phyloP scores from a whole-genome alignment of 2,888 invertebrate species.

The Mystacides longicornis region DNA sequence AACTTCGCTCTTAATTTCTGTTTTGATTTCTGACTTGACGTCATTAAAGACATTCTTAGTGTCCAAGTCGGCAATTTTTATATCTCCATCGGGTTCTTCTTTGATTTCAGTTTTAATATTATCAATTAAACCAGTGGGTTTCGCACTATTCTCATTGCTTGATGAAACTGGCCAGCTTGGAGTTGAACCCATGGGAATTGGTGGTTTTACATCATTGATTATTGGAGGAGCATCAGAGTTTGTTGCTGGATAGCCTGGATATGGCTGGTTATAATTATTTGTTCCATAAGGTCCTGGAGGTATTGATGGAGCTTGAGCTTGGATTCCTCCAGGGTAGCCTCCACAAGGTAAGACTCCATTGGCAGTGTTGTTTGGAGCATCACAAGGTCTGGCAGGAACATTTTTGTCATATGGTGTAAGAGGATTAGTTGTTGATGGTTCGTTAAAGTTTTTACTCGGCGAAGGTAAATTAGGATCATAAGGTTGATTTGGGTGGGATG shows the following conservation, averaged over 20 bases:
- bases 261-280: constrained; percentile 30
- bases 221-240: constrained; percentile 28
- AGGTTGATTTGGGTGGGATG: background rate
- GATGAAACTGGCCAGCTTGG: constrained; percentile 32
- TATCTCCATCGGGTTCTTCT: constrained; percentile 48
- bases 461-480: background rate
- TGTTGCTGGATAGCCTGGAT: constrained; percentile 34
- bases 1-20: constrained; percentile 13
- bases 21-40: constrained; percentile 18
- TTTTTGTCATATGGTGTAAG: background rate
- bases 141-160: constrained; percentile 30
- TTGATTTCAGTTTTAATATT: constrained; percentile 38
- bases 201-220: background rate
- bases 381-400: background rate
- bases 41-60: constrained; percentile 40
- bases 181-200: background rate
- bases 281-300: constrained; percentile 27
- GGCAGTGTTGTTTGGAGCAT: constrained; percentile 35
- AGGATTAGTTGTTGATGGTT: background rate
- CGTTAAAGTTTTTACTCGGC: too few species aligned
- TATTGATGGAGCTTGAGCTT: background rate
- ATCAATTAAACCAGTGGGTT: background rate
- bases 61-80: constrained; percentile 47
- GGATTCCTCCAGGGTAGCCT: constrained; percentile 26
- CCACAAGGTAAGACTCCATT: too few species aligned